These are phyloP conservation scores for Catagonus wagneri DNA, from an alignment of 2,113 vertebrate species.

Conservation along the genomic window DNA sequence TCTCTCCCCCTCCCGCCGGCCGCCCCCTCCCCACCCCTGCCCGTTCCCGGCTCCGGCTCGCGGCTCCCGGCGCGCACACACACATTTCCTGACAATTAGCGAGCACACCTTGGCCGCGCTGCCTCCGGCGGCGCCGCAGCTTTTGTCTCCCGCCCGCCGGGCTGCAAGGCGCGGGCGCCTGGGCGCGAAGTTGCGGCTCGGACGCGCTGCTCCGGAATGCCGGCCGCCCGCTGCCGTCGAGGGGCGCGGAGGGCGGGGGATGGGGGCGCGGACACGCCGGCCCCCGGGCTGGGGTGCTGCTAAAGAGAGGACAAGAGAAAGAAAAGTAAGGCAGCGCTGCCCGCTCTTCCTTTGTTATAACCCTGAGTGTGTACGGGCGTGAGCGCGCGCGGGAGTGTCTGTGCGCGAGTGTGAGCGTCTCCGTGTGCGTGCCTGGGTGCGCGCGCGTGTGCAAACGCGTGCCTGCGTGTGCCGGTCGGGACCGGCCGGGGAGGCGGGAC, in stretches of 20 bases:
- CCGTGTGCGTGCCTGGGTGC: not conserved
- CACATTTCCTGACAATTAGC: conserved; percentile 80
- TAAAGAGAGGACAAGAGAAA: conserved; percentile 65
- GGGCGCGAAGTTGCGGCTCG: conserved; percentile 74
- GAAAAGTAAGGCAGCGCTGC: conserved; percentile 80
- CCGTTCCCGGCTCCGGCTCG: conserved; percentile 50
- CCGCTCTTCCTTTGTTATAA: conserved; percentile 81
- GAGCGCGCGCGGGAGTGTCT: conserved; percentile 72
- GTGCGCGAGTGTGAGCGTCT: not conserved
- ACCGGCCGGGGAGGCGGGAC: not conserved
- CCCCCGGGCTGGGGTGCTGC: conserved; percentile 63
- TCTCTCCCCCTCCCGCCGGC: conserved; percentile 43
- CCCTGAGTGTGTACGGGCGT: conserved; percentile 70
- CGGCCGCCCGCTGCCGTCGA: conserved; percentile 63
- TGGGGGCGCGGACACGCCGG: conserved; percentile 11
- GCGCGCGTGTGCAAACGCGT: conserved; percentile 11
- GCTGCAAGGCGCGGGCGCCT: conserved; percentile 41
- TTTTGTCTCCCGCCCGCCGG: conserved; percentile 80
- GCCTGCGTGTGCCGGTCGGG: not conserved
- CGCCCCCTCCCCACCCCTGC: conserved; percentile 61
- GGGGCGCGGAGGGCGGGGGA: conserved; percentile 67
- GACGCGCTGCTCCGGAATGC: conserved; percentile 66
- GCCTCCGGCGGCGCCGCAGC: conserved; percentile 75
- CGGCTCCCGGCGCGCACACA: conserved; percentile 67
- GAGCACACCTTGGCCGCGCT: conserved; percentile 81